Conservation (phyloP, 2,888 invertebrate species). For the Ichneumoninae sp. region DNA sequence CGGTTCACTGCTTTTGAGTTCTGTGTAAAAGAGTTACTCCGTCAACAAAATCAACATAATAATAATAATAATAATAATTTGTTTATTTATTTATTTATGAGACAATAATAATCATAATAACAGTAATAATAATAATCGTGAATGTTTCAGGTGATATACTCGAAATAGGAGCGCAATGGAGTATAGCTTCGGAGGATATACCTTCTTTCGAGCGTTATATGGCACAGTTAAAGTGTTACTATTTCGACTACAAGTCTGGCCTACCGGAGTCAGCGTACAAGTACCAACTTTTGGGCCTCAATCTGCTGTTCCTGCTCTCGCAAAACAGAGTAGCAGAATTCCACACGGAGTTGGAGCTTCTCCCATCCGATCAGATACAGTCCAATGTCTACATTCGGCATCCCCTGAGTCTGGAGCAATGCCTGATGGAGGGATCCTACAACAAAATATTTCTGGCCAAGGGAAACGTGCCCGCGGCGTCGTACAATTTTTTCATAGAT, state of each 20-base stretch:
- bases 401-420: conserved; percentile 98
- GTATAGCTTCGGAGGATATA: conserved; percentile 96
- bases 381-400: conserved; percentile 97
- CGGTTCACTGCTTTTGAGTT: too few relatives aligned
- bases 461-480: conserved; percentile 97
- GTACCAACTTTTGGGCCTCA: conserved; percentile 97
- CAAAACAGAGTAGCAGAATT: conserved; percentile 99
- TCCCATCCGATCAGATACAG: conserved; percentile 96
- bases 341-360: conserved; percentile 97
- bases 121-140: neutral
- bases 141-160: conserved; percentile 90
- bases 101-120: too few relatives aligned
- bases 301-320: conserved; percentile 95
- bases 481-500: conserved; percentile 98
- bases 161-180: conserved; percentile 98
- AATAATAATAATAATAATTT: too few relatives aligned
- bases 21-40: too few relatives aligned
- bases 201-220: conserved; percentile 98
- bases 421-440: conserved; percentile 99
- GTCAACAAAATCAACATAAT: neutral
- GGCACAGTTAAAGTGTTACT: conserved; percentile 98
- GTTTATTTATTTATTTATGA: too few relatives aligned
- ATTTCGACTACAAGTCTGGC: conserved; percentile 93
- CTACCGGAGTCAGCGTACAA: conserved; percentile 96
- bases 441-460: conserved; percentile 93